A percentile compares a stretch with the other conserved stretches of the same genome.
phyloP scores from a whole-genome alignment of 2,113 vertebrate species.

The Dendropsophus ebraccatus region DNA sequence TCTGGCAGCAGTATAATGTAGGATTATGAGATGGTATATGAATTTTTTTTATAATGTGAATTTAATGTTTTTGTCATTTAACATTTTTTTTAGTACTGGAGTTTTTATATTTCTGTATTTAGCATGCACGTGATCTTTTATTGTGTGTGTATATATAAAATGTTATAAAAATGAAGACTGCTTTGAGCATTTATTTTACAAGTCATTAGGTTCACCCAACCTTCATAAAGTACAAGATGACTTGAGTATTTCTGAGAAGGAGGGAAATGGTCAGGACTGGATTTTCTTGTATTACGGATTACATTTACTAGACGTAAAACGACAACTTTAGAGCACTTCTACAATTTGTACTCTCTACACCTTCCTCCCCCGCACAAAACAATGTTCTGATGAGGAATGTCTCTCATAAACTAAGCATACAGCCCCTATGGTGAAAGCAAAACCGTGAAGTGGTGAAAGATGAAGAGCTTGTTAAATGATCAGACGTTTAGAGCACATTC shows the following conservation, averaged over 20 bases:
- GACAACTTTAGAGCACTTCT: not conserved
- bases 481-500: too few relatives aligned
- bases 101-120: slow-evolving; percentile 40
- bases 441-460: too few relatives aligned
- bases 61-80: not conserved
- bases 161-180: not conserved
- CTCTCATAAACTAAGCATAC: too few relatives aligned
- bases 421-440: too few relatives aligned
- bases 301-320: not conserved
- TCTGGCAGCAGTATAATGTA: not conserved
- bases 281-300: too few relatives aligned
- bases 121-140: not conserved
- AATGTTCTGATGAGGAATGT: too few relatives aligned
- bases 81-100: not conserved
- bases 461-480: too few relatives aligned
- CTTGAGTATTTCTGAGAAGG: not conserved
- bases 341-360: too few relatives aligned
- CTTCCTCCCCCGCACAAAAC: too few relatives aligned
- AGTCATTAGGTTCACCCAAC: not conserved
- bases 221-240: not conserved
- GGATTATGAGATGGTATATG: not conserved
- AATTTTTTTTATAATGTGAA: not conserved
- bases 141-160: not conserved
- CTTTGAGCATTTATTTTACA: not conserved
- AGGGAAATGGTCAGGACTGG: not conserved